Evolutionary conservation across 2,888 invertebrate genomes (phyloP).

Genomic region (Rhogogaster chlorosoma): DNA sequence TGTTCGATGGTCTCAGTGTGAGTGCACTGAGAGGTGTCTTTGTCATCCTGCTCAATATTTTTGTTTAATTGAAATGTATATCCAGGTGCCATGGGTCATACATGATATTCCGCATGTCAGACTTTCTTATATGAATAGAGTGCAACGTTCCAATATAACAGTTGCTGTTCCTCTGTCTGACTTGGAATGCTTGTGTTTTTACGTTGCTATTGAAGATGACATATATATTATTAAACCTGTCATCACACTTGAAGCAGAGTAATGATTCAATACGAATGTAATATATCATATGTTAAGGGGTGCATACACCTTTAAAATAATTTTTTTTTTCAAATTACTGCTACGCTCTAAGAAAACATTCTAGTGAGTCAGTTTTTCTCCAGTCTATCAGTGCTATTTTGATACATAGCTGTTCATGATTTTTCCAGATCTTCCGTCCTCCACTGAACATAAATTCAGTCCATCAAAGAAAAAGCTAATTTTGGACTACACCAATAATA

Average conservation of each 20-base stretch:
- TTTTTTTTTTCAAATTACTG: too few relatives aligned
- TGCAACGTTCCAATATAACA: constrained; percentile 16
- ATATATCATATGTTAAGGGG: not conserved
- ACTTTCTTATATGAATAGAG: constrained; percentile 20
- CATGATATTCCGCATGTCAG: constrained; percentile 5
- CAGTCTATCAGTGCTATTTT: too few relatives aligned
- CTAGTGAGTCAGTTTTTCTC: too few relatives aligned
- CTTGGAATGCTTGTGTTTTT: constrained; percentile 10
- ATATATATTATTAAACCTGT: constrained; percentile 19
- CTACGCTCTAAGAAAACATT: too few relatives aligned
- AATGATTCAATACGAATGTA: not conserved
- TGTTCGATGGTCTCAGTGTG: constrained; percentile 21
- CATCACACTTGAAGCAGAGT: constrained; percentile 15
- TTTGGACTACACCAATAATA: too few relatives aligned
- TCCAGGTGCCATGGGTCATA: constrained; percentile 18
- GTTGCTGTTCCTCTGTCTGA: constrained; percentile 8
- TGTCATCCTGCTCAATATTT: constrained; percentile 12
- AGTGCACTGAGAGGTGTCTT: constrained; percentile 14
- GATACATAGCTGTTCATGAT: too few relatives aligned
- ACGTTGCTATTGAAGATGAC: constrained; percentile 1
- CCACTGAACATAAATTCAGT: too few relatives aligned
- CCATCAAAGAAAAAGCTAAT: too few relatives aligned
- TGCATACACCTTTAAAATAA: too few relatives aligned
- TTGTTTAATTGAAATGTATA: constrained; percentile 20
- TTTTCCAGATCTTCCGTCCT: too few relatives aligned